Evolutionary conservation across 2,113 vertebrate species (phyloP).

Genomic region (Chroicocephalus ridibundus): DNA sequence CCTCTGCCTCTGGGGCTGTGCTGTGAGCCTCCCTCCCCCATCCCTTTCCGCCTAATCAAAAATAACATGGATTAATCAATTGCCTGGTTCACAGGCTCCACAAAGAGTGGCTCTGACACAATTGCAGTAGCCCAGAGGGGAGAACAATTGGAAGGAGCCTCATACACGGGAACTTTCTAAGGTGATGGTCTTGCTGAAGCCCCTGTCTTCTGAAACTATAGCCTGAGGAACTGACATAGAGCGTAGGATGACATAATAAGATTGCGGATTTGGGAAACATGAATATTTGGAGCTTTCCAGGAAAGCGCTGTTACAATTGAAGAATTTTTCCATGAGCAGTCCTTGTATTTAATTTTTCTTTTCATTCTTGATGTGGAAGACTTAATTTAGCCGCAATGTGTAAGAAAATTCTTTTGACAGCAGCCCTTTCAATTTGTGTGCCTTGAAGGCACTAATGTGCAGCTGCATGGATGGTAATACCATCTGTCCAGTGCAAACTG

Average conservation of each 20-base stretch:
- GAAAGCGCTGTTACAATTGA: neutral
- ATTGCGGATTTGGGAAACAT: neutral
- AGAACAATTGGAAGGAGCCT: neutral
- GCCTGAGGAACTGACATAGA: neutral
- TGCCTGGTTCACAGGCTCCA: neutral
- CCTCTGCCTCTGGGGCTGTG: neutral
- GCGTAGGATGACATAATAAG: neutral
- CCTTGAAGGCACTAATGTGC: slow-evolving; percentile 37
- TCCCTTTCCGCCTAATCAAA: neutral
- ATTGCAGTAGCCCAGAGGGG: neutral
- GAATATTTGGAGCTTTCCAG: neutral
- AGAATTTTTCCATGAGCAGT: neutral
- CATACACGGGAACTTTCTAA: neutral
- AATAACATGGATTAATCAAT: neutral
- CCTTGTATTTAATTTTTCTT: neutral
- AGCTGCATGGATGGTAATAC: slow-evolving; percentile 32
- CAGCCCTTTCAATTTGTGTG: slow-evolving; percentile 5
- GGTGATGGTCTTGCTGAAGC: neutral
- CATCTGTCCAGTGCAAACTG: neutral
- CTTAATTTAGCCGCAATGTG: neutral
- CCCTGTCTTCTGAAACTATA: neutral
- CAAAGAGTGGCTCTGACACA: neutral
- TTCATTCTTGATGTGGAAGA: neutral
- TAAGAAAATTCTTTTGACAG: slow-evolving; percentile 15
- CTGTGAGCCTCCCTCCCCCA: neutral